Evolutionary conservation across 2,797 vertebrate genomes (phyloP).

Genomic region (Morelia viridis): DNA sequence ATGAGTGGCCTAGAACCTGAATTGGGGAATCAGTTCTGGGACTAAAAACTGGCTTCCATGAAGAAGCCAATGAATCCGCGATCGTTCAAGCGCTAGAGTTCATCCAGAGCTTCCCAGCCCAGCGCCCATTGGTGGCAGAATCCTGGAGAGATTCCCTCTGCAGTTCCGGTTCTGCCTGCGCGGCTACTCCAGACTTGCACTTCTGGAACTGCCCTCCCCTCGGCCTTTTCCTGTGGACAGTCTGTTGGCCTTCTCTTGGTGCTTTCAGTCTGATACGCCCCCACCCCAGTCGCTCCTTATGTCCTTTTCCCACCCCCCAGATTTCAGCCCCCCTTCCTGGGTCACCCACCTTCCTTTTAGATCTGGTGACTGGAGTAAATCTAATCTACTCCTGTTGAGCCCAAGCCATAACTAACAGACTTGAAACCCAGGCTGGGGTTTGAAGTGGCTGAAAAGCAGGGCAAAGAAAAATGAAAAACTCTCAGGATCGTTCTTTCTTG

Average conservation of each 20-base stretch:
- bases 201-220: neutral
- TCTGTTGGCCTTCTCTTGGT: no score
- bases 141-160: neutral
- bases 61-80: no score
- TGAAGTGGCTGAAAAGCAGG: neutral
- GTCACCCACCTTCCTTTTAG: neutral
- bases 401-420: neutral
- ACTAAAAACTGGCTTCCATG: neutral
- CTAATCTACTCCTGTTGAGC: neutral
- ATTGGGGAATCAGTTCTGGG: no score
- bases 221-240: no score
- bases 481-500: neutral
- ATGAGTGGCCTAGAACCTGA: no score
- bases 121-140: neutral
- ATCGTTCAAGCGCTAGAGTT: no score
- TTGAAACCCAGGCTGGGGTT: neutral
- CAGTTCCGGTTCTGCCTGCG: neutral
- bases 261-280: no score
- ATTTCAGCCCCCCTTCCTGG: neutral
- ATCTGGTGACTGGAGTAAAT: neutral
- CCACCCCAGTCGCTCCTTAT: no score
- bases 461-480: neutral
- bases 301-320: no score
- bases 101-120: neutral
- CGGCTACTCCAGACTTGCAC: neutral